Evolutionary conservation across 2,888 invertebrate genomes (phyloP), one percentile per base, ranked within the genome.

Genomic region (Cheilosia urbana): DNA sequence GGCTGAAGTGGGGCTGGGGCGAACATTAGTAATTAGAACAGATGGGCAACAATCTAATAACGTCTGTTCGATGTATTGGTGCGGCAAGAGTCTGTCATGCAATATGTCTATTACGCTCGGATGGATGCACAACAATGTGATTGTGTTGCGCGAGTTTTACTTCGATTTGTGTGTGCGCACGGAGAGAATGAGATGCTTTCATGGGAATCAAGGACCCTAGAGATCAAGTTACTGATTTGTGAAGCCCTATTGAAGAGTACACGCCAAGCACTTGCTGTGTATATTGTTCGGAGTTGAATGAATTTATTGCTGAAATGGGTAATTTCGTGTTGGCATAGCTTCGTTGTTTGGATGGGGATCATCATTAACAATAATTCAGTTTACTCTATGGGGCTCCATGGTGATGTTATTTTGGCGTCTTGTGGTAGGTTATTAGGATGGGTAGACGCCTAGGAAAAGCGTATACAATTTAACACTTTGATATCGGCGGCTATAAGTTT

Each of bases 191-290:
- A 17, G 34, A 51, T 49, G 21, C 30, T 65, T 65, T 62, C 45
- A 65, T 49, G 45, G 9, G 19, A 57, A 21, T 13, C n/a, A 24
- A 57, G 49, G 49, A 42, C 34, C 45, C 40, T 17, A 49, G 51
- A 58, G 57, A 76, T 76, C 58, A 45, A 55, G 30, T 37, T 62
- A 34, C 51, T 51, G 40, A 68, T 76, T 76, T 68, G 42, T 62
- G 17, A 47, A 17, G 9, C 7, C 51, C 24, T 15, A 6, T 51
- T 24, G 21, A 21, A 49, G 19, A 40, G 21, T 4, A 4, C 24
- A 42, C 21, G 37, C 21, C 27, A 27, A 37, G 40, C 21, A 15
- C n/a, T n/a, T 27, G 9, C 9, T 30, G 30, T 30, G 9, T 30
- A 1, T n/a, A 58, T 37, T 37, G 42, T 45, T 27, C 5, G 9